A percentile compares a stretch with the other conserved stretches of the same genome.
These are phyloP conservation scores for Eupithecia tripunctaria DNA, from an alignment of 2,888 invertebrate species.

Conservation along the genomic window DNA sequence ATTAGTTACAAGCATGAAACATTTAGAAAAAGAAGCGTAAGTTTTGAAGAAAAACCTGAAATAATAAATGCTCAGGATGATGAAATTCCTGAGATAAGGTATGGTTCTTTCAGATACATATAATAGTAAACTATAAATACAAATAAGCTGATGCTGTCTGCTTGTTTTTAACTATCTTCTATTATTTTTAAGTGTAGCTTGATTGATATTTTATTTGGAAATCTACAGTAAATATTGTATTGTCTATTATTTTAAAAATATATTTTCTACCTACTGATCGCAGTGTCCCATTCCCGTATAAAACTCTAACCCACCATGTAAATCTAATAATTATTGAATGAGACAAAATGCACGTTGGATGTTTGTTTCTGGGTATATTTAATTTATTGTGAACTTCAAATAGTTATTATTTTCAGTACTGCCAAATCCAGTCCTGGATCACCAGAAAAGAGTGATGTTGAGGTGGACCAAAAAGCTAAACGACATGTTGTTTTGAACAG, in stretches of 20 bases:
- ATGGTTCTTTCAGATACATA: constrained; percentile 53
- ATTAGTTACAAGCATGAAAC: constrained; percentile 89
- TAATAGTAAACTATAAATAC: background rate
- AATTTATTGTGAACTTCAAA: background rate
- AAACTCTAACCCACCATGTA: background rate
- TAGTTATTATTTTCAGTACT: constrained; percentile 64
- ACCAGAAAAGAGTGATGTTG: constrained; percentile 71
- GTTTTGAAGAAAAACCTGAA: constrained; percentile 86
- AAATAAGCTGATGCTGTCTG: background rate
- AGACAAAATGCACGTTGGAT: constrained; percentile 25
- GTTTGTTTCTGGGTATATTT: background rate
- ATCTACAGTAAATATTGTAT: background rate
- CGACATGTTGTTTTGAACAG: constrained; percentile 63
- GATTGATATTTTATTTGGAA: too few species aligned
- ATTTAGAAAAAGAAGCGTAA: constrained; percentile 90
- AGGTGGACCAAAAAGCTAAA: constrained; percentile 66
- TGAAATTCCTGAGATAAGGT: constrained; percentile 70
- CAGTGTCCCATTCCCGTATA: background rate
- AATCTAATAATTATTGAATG: background rate
- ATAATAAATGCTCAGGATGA: constrained; percentile 65
- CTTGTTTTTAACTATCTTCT: background rate
- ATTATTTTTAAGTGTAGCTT: background rate
- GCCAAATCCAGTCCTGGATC: constrained; percentile 88
- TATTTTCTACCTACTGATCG: background rate
- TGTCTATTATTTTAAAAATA: background rate